Percentiles rank a stretch among this genome's conserved stretches.
Evolutionary conservation across 2,888 invertebrate genomes (phyloP).

Genomic region (Orchestes rusci): DNA sequence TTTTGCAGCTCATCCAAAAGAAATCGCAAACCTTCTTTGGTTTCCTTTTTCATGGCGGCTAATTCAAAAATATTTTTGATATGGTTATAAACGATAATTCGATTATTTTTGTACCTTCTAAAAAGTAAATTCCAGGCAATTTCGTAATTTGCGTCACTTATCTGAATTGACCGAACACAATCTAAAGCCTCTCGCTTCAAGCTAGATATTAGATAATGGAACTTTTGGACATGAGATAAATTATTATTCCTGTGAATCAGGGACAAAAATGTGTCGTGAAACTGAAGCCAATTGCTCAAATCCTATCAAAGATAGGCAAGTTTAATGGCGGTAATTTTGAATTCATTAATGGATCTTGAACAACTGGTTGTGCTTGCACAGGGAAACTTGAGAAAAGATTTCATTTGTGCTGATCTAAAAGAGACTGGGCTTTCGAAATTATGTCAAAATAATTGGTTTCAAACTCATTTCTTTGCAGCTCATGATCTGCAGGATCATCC

Average conservation of each 20-base stretch:
- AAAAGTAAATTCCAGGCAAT: conserved; percentile 2
- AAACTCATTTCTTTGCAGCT: no score
- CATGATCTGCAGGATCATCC: no score
- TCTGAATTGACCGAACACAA: not conserved
- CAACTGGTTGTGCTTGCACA: no score
- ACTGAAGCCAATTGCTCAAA: not conserved
- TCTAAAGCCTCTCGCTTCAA: not conserved
- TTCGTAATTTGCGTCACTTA: conserved; percentile 1
- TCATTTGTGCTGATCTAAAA: no score
- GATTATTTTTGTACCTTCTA: not conserved
- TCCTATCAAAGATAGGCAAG: not conserved
- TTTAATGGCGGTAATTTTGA: no score
- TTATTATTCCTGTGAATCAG: not conserved
- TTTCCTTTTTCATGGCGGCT: not conserved
- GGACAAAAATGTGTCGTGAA: not conserved
- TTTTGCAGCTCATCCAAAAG: conserved; percentile 1
- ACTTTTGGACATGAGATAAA: not conserved
- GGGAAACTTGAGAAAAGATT: no score
- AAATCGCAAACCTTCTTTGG: not conserved
- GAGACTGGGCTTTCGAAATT: no score
- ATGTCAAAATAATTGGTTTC: no score
- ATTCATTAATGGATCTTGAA: no score
- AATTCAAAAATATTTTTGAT: conserved; percentile 4
- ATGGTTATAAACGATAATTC: conserved; percentile 1
- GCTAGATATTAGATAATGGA: not conserved